phyloP scores from a whole-genome alignment of 2,797 vertebrate species.

The Uromys caudimaculatus region DNA sequence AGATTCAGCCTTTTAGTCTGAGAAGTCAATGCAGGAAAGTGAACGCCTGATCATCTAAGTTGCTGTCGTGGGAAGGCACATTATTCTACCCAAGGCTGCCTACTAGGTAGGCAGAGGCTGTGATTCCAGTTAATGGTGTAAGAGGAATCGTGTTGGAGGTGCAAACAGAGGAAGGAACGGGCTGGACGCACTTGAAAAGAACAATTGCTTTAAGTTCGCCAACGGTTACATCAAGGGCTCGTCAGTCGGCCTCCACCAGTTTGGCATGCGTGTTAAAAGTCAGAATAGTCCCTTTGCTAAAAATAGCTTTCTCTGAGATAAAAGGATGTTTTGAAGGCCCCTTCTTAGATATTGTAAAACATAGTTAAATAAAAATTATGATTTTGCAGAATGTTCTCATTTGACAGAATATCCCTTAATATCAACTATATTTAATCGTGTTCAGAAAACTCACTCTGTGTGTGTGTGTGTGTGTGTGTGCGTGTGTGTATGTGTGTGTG shows the following conservation, averaged over 20 bases:
- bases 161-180: conserved; percentile 23
- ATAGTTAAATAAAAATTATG: conserved; percentile 16
- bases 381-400: background rate
- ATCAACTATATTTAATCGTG: background rate
- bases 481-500: background rate
- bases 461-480: background rate
- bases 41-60: background rate
- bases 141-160: conserved; percentile 42
- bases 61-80: conserved; percentile 44
- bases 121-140: conserved; percentile 47
- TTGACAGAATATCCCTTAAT: conserved; percentile 33
- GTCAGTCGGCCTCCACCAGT: conserved; percentile 21
- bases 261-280: conserved; percentile 45
- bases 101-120: conserved; percentile 34
- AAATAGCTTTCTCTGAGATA: conserved; percentile 25
- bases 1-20: background rate
- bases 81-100: conserved; percentile 37
- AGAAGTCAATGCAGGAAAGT: background rate
- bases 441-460: background rate
- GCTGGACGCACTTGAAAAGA: conserved; percentile 62
- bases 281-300: conserved; percentile 46
- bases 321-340: conserved; percentile 16
- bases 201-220: background rate
- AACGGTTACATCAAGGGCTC: conserved; percentile 14
- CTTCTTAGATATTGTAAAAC: conserved; percentile 27